phyloP scores from a whole-genome alignment of 35 echinoderm and acorn worm species.

The Apostichopus parvimensis region DNA sequence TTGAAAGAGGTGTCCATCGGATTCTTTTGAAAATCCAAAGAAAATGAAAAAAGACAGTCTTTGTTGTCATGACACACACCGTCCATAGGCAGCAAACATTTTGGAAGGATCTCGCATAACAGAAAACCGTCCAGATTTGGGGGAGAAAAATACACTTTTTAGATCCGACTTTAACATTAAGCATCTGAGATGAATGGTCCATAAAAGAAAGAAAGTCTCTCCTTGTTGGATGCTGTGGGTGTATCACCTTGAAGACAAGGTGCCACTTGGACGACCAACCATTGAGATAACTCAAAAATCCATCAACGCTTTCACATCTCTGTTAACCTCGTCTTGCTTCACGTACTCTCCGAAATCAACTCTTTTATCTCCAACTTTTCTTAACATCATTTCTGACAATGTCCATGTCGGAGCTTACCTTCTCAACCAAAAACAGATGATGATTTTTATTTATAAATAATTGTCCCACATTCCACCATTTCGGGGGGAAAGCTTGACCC shows the following conservation, averaged over 20 bases:
- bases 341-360: neutral
- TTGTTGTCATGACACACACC: neutral
- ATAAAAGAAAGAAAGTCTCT: neutral
- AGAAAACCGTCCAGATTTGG: neutral
- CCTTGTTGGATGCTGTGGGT: neutral
- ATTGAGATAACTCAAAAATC: neutral
- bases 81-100: neutral
- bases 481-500: neutral
- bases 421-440: neutral
- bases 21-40: neutral
- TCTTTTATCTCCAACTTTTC: neutral
- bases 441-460: neutral
- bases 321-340: neutral
- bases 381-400: neutral
- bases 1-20: neutral
- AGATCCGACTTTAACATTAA: neutral
- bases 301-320: neutral
- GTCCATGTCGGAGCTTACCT: constrained; percentile 33
- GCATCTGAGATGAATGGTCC: neutral
- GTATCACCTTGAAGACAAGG: neutral
- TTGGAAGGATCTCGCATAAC: neutral
- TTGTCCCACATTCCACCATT: neutral
- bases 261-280: neutral
- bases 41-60: neutral
- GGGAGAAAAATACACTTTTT: neutral